phyloP scores from a whole-genome alignment of 2,888 invertebrate species.

The Altica lythri region DNA sequence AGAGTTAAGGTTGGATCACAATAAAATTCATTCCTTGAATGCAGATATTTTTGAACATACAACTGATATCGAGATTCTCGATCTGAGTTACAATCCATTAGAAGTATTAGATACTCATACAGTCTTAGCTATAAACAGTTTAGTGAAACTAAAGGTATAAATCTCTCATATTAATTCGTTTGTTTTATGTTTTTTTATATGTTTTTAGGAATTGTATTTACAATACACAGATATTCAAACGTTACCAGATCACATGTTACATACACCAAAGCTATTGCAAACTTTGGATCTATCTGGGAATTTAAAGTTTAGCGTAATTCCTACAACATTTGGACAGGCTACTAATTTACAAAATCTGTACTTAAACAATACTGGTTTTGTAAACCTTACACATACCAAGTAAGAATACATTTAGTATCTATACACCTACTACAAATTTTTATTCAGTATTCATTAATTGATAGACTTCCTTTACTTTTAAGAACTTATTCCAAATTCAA shows the following conservation, averaged over 20 bases:
- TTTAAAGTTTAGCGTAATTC: constrained; percentile 61
- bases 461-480: no score
- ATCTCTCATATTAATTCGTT: not conserved
- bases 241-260: constrained; percentile 69
- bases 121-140: constrained; percentile 67
- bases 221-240: constrained; percentile 67
- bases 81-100: constrained; percentile 77
- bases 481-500: no score
- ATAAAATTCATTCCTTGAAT: constrained; percentile 72
- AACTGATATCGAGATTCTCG: constrained; percentile 68
- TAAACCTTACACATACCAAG: constrained; percentile 58
- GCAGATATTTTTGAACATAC: constrained; percentile 76
- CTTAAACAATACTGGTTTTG: constrained; percentile 73
- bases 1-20: constrained; percentile 69
- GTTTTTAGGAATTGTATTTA: constrained; percentile 67
- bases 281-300: constrained; percentile 68
- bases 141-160: constrained; percentile 68
- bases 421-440: no score
- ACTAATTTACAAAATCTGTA: constrained; percentile 65
- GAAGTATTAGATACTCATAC: constrained; percentile 68
- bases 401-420: constrained; percentile 37
- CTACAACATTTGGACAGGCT: constrained; percentile 65
- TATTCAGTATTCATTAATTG: no score
- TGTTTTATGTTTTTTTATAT: constrained; percentile 3
- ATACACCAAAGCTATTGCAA: constrained; percentile 68